Conservation (phyloP, 1,140 invertebrate genomes). For the Zaprionus inermis region DNA sequence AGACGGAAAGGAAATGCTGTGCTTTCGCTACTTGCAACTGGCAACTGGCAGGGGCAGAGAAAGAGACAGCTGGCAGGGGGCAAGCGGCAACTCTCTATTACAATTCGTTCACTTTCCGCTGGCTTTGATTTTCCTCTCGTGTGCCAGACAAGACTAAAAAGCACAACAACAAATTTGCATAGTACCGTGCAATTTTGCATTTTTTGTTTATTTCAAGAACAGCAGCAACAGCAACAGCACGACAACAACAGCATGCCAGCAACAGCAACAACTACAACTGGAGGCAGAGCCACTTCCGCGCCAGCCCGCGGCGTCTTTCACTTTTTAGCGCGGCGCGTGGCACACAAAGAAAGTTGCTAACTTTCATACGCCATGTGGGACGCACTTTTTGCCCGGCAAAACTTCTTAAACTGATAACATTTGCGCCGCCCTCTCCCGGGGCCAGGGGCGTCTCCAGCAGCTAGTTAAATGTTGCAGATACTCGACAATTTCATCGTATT, state of each 20-base stretch:
- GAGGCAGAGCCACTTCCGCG: constrained; percentile 58
- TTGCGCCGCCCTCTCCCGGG: constrained; percentile 37
- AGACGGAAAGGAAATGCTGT: constrained; percentile 56
- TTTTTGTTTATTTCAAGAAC: constrained; percentile 44
- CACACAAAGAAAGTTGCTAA: constrained; percentile 62
- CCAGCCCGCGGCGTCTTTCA: constrained; percentile 54
- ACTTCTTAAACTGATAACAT: constrained; percentile 62
- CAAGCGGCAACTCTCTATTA: constrained; percentile 21
- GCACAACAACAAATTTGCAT: constrained; percentile 52
- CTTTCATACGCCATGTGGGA: constrained; percentile 80
- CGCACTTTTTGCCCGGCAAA: constrained; percentile 56
- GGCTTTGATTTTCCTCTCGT: constrained; percentile 42
- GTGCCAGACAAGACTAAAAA: constrained; percentile 34
- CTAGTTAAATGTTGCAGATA: constrained; percentile 58
- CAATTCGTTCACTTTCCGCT: constrained; percentile 48
- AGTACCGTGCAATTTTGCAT: constrained; percentile 43
- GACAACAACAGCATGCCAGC: constrained; percentile 10
- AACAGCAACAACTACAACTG: constrained; percentile 36
- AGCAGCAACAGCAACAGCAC: constrained; percentile 15
- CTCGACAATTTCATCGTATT: constrained; percentile 37
- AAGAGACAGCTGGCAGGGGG: constrained; percentile 6
- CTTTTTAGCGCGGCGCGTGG: constrained; percentile 55
- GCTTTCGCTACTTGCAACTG: constrained; percentile 37
- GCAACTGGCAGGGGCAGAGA: constrained; percentile 4
- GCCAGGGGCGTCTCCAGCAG: constrained; percentile 39